Evolutionary conservation across 1,140 invertebrate genomes (phyloP).

Genomic region (Drosophila pseudoobscura): DNA sequence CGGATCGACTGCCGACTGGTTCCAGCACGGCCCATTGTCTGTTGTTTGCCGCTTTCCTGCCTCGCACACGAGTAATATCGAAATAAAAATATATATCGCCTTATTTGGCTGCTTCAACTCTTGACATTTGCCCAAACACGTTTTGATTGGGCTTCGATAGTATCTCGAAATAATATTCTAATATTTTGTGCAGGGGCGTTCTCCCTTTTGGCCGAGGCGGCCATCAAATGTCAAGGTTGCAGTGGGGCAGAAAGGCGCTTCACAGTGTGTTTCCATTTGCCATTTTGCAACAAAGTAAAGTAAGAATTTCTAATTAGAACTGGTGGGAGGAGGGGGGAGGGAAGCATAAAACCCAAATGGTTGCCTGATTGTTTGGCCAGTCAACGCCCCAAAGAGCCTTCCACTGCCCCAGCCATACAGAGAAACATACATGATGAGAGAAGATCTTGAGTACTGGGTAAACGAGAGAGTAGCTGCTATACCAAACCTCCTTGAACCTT

Average conservation of each 20-base stretch:
- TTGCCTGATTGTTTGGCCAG: conserved; percentile 35
- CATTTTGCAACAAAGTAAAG: conserved; percentile 28
- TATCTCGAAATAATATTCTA: conserved; percentile 35
- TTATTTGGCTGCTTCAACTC: conserved; percentile 53
- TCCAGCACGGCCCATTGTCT: conserved; percentile 21
- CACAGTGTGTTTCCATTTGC: conserved; percentile 26
- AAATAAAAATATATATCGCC: conserved; percentile 52
- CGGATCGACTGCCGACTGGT: conserved; percentile 17
- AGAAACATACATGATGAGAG: no score
- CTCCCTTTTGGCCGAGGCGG: conserved; percentile 13
- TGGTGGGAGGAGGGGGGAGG: conserved; percentile 36
- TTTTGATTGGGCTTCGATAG: conserved; percentile 31
- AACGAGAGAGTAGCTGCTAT: no score
- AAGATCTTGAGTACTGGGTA: no score
- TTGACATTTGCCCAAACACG: conserved; percentile 59
- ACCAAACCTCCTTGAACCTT: no score
- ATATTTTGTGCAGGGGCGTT: conserved; percentile 45
- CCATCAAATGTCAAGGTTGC: conserved; percentile 66
- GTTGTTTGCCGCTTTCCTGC: conserved; percentile 34
- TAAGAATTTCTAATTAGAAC: conserved; percentile 43
- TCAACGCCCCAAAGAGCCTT: conserved; percentile 35
- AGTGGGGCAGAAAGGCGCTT: conserved; percentile 13
- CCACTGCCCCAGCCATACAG: conserved; percentile 15
- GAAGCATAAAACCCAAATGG: conserved; percentile 38
- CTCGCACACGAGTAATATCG: conserved; percentile 34